phyloP scores from a whole-genome alignment of 1,140 invertebrate genomes.

The Vanessa atalanta region DNA sequence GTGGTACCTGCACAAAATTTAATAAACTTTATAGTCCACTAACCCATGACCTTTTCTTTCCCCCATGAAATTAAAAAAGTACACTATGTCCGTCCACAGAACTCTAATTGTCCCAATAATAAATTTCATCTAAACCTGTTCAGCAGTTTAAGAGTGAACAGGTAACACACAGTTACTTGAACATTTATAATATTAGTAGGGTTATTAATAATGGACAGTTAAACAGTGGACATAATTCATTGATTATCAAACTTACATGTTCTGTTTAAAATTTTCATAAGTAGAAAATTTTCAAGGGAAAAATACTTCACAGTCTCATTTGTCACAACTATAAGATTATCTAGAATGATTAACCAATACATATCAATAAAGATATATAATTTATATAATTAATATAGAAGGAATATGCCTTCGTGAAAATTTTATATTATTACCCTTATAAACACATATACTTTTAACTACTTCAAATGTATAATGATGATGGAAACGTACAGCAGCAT shows the following conservation, averaged over 20 bases:
- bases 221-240: neutral
- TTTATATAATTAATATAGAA: neutral
- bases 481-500: conserved; percentile 19
- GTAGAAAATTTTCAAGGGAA: conserved; percentile 32
- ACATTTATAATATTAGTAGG: neutral
- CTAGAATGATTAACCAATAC: conserved; percentile 35
- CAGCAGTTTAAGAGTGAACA: too few relatives aligned
- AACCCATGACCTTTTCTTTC: too few relatives aligned
- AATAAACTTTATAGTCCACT: too few relatives aligned
- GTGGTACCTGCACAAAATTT: too few relatives aligned
- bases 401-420: neutral
- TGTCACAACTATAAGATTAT: conserved; percentile 44
- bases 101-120: too few relatives aligned
- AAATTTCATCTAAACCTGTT: too few relatives aligned
- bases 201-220: neutral
- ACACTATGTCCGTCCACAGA: too few relatives aligned
- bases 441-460: conserved; percentile 43
- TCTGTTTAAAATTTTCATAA: conserved; percentile 27
- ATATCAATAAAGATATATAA: too few relatives aligned
- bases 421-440: conserved; percentile 42
- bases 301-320: conserved; percentile 36
- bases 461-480: conserved; percentile 32
- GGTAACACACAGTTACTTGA: too few relatives aligned
- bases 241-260: conserved; percentile 37
- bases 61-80: too few relatives aligned